phyloP scores from a whole-genome alignment of 2,888 invertebrate genomes.

The Eumerus sabulonum region DNA sequence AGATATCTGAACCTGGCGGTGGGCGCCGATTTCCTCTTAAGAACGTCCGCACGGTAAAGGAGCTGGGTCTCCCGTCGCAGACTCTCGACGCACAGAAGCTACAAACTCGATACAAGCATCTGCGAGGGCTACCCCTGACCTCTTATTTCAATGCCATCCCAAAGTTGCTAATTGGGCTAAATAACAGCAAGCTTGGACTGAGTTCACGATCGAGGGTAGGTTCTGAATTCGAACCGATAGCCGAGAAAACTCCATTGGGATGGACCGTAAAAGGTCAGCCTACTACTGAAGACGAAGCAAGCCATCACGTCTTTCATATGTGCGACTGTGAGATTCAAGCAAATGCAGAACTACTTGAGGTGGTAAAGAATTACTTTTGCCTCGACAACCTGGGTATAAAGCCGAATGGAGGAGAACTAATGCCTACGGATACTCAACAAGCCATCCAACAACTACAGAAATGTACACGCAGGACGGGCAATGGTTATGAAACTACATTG shows the following conservation, averaged over 20 bases:
- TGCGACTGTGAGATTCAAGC: conserved; percentile 32
- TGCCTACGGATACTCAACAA: too few relatives aligned
- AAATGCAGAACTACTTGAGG: conserved; percentile 28
- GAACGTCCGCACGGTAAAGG: background rate
- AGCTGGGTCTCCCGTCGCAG: background rate
- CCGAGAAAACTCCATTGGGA: conserved; percentile 35
- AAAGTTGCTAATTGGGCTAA: conserved; percentile 52
- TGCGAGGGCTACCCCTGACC: conserved; percentile 25
- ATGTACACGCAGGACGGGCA: background rate
- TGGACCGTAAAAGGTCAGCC: conserved; percentile 47
- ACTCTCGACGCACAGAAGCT: background rate
- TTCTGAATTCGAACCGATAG: conserved; percentile 20
- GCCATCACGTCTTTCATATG: conserved; percentile 21
- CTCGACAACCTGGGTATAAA: conserved; percentile 51
- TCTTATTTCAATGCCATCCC: conserved; percentile 45
- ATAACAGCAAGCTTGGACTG: conserved; percentile 42
- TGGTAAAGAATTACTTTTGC: conserved; percentile 34
- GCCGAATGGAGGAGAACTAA: too few relatives aligned
- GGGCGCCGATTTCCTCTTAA: background rate
- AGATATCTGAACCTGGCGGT: background rate
- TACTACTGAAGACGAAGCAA: background rate
- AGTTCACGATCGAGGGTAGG: conserved; percentile 22
- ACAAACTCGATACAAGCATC: conserved; percentile 10
- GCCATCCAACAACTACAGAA: conserved; percentile 6
- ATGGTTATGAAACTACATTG: conserved; percentile 11